Evolutionary conservation across 2,888 invertebrate species (phyloP), one percentile per base, ranked within the genome.

Genomic region (Drosophila anomelani): DNA sequence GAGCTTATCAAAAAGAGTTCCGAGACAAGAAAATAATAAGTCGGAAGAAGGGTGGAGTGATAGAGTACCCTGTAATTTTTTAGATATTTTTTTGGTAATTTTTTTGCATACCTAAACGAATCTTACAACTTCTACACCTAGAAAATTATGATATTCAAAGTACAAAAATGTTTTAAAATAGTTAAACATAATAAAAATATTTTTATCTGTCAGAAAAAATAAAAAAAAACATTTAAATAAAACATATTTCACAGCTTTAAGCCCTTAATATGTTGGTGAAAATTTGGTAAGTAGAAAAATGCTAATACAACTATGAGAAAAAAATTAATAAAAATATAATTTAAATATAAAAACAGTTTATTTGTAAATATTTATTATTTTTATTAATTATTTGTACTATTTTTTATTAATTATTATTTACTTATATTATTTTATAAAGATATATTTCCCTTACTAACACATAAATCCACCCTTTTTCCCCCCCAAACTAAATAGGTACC

Each of bases 1-100:
- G 20, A 53, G 46, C 69, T 70, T 70, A 70, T 70, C 73, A 59
- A 41, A 41, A 70, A 54, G 71, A 49, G 41, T 56, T 56, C 15
- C 12, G 29, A 70, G 47, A 49, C 56, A 68, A 68, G 67, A 36
- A 56, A 56, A 55, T 26, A 70, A 55, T 49, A 36, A 43, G 46
- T 15, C n/a, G n/a, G 5, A 0, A 3, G 1, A 20, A 10, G 1
- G 15, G 36, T 8, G n/a, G 17, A 36, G 34, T 17, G 0, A 8
- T 7, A 10, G 0, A 20, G 13, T 68, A 32, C 56, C 47, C 39
- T 36, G 15, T 15, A 20, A 12, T 12, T 9, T 46, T 8, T 23
- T 4, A 23, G 15, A 15, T 23, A 8, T 3, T 13, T 20, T 32
- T 4, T 9, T 20, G 3, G 0, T 29, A n/a, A 1, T 7, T 7